phyloP scores from a whole-genome alignment of 2,888 invertebrate species.

The Graphium colonna region DNA sequence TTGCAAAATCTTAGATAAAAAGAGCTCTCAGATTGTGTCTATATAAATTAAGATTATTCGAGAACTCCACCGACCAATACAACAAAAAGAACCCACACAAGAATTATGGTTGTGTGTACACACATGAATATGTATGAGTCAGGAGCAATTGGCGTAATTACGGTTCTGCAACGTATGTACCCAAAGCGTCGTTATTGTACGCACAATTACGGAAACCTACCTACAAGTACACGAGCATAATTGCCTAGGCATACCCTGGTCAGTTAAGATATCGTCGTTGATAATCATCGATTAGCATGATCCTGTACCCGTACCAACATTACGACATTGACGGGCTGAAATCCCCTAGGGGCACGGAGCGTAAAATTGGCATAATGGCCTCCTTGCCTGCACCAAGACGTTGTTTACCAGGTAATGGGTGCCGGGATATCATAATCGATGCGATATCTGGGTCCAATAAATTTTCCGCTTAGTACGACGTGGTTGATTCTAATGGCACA shows the following conservation, averaged over 20 bases:
- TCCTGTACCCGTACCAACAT: constrained; percentile 12
- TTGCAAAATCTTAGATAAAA: no score
- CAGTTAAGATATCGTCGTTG: constrained; percentile 10
- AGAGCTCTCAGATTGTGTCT: no score
- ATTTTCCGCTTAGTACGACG: constrained; percentile 14
- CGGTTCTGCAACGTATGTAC: background rate
- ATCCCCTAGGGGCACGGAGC: constrained; percentile 4
- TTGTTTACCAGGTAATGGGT: constrained; percentile 11
- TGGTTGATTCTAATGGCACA: constrained; percentile 12
- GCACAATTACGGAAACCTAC: constrained; percentile 9
- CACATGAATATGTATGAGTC: constrained; percentile 6
- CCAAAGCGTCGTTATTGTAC: constrained; percentile 6
- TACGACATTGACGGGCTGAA: constrained; percentile 16
- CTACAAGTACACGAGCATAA: constrained; percentile 3
- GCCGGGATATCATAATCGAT: constrained; percentile 18
- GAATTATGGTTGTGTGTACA: background rate
- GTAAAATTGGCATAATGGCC: constrained; percentile 15
- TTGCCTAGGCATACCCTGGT: background rate
- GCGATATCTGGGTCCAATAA: constrained; percentile 16
- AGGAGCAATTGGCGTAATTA: background rate
- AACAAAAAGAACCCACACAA: no score
- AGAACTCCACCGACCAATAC: no score
- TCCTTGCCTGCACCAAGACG: constrained; percentile 5
- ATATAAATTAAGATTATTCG: no score
- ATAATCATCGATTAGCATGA: constrained; percentile 17